phyloP scores from a whole-genome alignment of 2,888 invertebrate genomes.

The Drosophila multiciliata region DNA sequence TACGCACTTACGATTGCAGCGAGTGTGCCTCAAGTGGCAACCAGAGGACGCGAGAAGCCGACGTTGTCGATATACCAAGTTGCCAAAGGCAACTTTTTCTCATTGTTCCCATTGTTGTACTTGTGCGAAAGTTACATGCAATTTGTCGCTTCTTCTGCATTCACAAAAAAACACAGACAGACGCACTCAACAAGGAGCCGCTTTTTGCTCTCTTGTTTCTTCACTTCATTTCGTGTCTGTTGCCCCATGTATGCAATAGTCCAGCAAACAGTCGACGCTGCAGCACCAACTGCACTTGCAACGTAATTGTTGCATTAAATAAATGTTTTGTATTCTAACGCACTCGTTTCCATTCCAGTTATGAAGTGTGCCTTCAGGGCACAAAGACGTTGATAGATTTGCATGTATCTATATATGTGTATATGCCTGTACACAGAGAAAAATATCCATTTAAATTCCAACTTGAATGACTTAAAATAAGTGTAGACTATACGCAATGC shows the following conservation, averaged over 20 bases:
- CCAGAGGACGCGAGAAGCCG: constrained; percentile 16
- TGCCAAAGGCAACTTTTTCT: constrained; percentile 36
- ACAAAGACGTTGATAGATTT: constrained; percentile 75
- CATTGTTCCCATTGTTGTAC: constrained; percentile 11
- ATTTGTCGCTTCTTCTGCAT: constrained; percentile 30
- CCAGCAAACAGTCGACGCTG: constrained; percentile 26
- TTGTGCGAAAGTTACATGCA: constrained; percentile 46
- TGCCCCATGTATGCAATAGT: constrained; percentile 5
- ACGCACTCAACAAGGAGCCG: constrained; percentile 10
- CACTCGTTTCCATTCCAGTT: constrained; percentile 9
- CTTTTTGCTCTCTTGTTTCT: constrained; percentile 32
- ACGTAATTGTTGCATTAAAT: constrained; percentile 76
- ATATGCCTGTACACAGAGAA: not conserved
- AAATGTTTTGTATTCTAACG: constrained; percentile 63
- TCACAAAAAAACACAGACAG: constrained; percentile 1
- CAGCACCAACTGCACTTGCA: constrained; percentile 48
- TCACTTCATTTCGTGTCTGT: constrained; percentile 27
- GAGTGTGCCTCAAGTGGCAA: constrained; percentile 30
- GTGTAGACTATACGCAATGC: not conserved
- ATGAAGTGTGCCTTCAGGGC: constrained; percentile 40
- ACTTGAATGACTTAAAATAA: not conserved
- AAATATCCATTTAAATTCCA: not conserved
- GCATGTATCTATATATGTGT: constrained; percentile 30
- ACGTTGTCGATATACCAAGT: constrained; percentile 51
- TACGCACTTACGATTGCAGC: constrained; percentile 47